phyloP scores from a whole-genome alignment of 2,113 vertebrate species.

The Archocentrus centrarchus region DNA sequence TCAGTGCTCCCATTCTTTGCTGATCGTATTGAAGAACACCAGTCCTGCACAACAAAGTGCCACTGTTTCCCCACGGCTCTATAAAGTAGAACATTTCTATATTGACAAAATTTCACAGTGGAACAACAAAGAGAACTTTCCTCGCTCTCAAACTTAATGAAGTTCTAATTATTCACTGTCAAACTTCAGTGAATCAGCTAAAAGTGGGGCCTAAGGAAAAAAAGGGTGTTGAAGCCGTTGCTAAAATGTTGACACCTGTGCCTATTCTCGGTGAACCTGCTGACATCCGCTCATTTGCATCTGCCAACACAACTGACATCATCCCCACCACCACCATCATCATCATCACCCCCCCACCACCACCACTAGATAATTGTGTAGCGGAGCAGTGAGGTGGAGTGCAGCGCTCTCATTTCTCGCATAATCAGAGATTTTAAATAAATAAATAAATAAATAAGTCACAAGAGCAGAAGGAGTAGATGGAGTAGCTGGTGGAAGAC shows the following conservation, averaged over 20 bases:
- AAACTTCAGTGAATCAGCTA: conserved; percentile 1
- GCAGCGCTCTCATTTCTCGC: neutral
- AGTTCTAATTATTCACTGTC: neutral
- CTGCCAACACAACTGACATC: conserved; percentile 51
- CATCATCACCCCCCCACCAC: neutral
- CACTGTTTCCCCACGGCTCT: neutral
- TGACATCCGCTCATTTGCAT: conserved; percentile 52
- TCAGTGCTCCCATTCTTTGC: neutral
- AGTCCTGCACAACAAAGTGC: neutral
- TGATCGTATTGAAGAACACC: neutral
- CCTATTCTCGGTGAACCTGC: conserved; percentile 52
- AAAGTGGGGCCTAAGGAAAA: neutral
- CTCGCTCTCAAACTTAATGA: neutral
- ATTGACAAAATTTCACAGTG: neutral
- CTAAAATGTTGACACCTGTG: conserved; percentile 32
- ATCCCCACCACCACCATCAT: conserved; percentile 29
- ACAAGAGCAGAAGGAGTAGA: neutral
- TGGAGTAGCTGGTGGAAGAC: too few species aligned
- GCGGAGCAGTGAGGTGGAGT: neutral
- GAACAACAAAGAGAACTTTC: neutral
- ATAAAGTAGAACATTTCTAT: neutral
- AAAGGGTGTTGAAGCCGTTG: conserved; percentile 22
- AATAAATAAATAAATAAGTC: neutral
- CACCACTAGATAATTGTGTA: neutral
- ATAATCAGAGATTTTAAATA: neutral